Conservation (phyloP, 2,888 invertebrate genomes). For the Ellobium chinense region DNA sequence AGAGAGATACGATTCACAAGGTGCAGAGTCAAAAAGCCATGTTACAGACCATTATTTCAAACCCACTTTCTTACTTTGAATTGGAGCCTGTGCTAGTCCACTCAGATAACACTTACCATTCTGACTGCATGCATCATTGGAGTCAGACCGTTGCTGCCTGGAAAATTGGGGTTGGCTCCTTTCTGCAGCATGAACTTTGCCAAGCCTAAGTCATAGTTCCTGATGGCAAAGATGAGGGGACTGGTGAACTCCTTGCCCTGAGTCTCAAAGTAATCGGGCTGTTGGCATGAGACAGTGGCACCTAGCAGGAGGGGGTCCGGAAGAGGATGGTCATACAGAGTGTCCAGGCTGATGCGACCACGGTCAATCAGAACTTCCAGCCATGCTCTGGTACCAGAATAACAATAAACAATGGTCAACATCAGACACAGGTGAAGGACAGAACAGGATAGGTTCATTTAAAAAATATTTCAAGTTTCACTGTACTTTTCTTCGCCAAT, state of each 20-base stretch:
- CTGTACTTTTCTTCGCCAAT: too few species aligned
- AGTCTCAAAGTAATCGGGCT: constrained; percentile 61
- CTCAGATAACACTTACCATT: constrained; percentile 73
- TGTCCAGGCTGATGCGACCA: constrained; percentile 69
- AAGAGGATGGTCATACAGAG: constrained; percentile 71
- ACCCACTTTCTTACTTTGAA: too few species aligned
- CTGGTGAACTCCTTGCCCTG: constrained; percentile 61
- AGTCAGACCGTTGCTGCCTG: constrained; percentile 76
- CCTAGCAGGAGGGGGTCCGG: constrained; percentile 69
- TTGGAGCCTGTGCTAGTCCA: too few species aligned
- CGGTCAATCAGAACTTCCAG: constrained; percentile 63
- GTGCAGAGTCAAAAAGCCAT: too few species aligned
- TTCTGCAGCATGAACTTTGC: constrained; percentile 74
- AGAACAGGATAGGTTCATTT: too few species aligned
- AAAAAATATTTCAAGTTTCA: too few species aligned
- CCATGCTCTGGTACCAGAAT: constrained; percentile 69
- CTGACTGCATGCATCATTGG: constrained; percentile 79
- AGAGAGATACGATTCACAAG: too few species aligned
- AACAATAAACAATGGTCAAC: too few species aligned
- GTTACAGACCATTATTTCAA: too few species aligned
- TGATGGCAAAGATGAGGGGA: constrained; percentile 78
- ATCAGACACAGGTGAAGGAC: too few species aligned
- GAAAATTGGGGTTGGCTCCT: constrained; percentile 77
- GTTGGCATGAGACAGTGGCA: constrained; percentile 50
- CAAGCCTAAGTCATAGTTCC: constrained; percentile 73